Conservation (phyloP, 2,113 vertebrate species). For the Pedionomus torquatus region DNA sequence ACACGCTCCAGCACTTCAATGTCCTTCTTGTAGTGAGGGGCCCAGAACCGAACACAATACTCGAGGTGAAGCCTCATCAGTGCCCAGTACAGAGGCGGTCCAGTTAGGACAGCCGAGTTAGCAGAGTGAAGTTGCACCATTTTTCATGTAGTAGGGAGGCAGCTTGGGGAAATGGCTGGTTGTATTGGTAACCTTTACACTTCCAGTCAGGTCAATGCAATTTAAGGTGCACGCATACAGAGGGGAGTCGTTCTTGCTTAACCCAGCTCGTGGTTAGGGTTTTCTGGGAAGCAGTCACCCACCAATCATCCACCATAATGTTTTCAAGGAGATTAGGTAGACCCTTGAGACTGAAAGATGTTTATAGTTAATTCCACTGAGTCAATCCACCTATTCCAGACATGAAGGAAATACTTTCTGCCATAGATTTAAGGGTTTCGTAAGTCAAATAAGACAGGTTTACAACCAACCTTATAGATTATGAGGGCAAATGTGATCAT, state of each 20-base stretch:
- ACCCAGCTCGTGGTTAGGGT: rapidly evolving
- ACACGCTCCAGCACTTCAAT: too few relatives aligned
- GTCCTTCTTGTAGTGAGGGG: too few relatives aligned
- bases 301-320: rapidly evolving
- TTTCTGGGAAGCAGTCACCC: too few relatives aligned
- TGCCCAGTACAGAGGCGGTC: rapidly evolving
- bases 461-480: too few relatives aligned
- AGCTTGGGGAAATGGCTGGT: rapidly evolving
- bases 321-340: background rate
- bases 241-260: background rate
- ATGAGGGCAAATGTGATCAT: rapidly evolving
- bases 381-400: background rate
- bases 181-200: rapidly evolving
- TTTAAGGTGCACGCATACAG: rapidly evolving
- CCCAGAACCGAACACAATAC: too few relatives aligned
- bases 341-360: background rate
- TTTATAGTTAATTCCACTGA: background rate
- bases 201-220: rapidly evolving
- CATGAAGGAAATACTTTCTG: background rate
- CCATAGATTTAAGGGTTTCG: background rate
- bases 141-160: rapidly evolving
- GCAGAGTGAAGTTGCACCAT: rapidly evolving
- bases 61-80: too few relatives aligned
- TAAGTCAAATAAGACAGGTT: background rate
- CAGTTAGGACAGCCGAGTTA: rapidly evolving